Base-by-base conservation (phyloP, 2,113 vertebrate species). In the Perca flavescens region DNA sequence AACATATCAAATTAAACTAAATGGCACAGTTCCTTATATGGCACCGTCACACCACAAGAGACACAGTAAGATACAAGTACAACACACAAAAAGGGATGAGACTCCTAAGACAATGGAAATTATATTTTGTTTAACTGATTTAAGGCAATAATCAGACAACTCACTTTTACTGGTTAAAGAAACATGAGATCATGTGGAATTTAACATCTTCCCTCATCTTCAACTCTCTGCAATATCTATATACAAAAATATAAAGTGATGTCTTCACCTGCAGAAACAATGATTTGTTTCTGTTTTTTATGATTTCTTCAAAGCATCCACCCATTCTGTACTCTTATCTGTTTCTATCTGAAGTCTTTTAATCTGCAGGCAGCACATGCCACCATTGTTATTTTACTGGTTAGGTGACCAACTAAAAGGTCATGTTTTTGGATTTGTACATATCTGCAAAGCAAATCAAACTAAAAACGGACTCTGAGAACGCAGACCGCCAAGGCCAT, bases 231-330 rank as follows among this genome's bases (percentile, higher is more conserved):
- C 25, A 50, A 13, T 28, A n/a, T 70, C 40, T 53, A 68, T 74
- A 57, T 40, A 74, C 54, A 36, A 12, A 61, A 21, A 61, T 15
- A 31, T 22, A 49, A 3, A 3, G 11, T 34, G 49, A 31, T 73
- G 50, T 56, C 43, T 57, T 74, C 34, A 47, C 3, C 1, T 16
- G 21, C 46, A 77, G 53, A 66, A 72, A 78, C 43, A 50, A 22
- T 53, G 31, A 56, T 56, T 63, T 34, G 31, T 28, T 65, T 52
- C 16, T 40, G 40, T 40, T 40, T 10, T 40, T 43, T 54, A 4
- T 66, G 31, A 54, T 84, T 50, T 69, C 70, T 74, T 79, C 25
- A 75, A 70, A 80, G 77, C 65, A 13, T 64, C 43, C 31, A 8
- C 58, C 58, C 31, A 66, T 40, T 77, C 57, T 19, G 52, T 65